Conservation (phyloP, 2,797 vertebrate genomes). For the Takifugu rubripes region DNA sequence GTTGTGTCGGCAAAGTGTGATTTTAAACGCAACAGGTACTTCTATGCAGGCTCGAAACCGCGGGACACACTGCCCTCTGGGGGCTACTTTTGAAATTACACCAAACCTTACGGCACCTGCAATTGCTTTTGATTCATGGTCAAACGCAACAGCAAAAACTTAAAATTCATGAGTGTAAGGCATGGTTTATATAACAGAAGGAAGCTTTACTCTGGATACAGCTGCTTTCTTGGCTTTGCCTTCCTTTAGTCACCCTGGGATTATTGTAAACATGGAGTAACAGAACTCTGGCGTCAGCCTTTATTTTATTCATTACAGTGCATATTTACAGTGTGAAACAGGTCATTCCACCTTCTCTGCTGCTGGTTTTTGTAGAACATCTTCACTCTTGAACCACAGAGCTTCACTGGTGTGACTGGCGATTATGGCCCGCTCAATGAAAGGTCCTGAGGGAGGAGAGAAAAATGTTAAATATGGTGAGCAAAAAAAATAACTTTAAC, state of each 20-base stretch:
- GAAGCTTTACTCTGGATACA: no score
- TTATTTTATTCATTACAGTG: constrained; percentile 30
- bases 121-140: no score
- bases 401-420: constrained; percentile 85
- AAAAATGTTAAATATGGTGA: neutral
- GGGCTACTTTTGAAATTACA: no score
- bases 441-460: constrained; percentile 71
- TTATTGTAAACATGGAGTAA: neutral
- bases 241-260: neutral
- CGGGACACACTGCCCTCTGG: no score
- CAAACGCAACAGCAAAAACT: no score
- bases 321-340: constrained; percentile 13
- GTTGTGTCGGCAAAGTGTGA: no score
- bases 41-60: no score
- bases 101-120: no score
- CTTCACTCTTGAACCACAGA: constrained; percentile 74
- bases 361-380: constrained; percentile 67
- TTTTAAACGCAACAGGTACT: constrained; percentile 18
- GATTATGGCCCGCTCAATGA: constrained; percentile 79
- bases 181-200: no score
- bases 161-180: no score
- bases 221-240: neutral
- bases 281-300: constrained; percentile 10
- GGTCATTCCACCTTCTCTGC: constrained; percentile 34
- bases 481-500: neutral